These are phyloP conservation scores for Pteropus rufus DNA, from an alignment of 2,797 vertebrate species.

Conservation along the genomic window DNA sequence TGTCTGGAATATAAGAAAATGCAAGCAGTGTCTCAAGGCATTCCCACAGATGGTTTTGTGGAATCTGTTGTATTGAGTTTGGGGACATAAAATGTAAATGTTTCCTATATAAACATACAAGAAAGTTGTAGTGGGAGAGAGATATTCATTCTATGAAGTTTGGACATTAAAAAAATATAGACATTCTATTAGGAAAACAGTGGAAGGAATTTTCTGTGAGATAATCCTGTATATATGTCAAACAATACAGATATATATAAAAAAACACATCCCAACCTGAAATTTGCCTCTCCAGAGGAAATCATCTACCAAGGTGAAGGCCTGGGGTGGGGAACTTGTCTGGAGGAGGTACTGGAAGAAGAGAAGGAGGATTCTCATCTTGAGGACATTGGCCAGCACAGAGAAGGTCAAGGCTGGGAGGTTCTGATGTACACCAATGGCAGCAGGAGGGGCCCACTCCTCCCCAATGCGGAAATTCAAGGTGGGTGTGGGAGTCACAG, in stretches of 20 bases:
- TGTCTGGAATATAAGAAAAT: background rate
- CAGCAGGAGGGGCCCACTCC: slow-evolving; percentile 85
- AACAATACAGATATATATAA: background rate
- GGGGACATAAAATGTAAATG: background rate
- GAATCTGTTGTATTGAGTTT: background rate
- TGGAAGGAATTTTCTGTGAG: background rate
- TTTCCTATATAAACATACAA: background rate
- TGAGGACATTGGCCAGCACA: slow-evolving; percentile 88
- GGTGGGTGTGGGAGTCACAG: slow-evolving; percentile 82
- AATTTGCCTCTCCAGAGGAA: background rate
- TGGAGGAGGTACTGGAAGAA: slow-evolving; percentile 88
- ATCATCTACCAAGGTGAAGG: background rate
- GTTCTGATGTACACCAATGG: slow-evolving; percentile 71
- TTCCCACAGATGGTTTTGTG: background rate
- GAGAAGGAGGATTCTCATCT: slow-evolving; percentile 87
- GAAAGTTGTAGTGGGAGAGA: background rate
- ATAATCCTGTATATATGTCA: background rate
- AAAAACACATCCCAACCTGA: background rate
- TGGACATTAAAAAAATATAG: background rate
- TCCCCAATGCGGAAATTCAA: slow-evolving; percentile 91
- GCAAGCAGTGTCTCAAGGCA: background rate
- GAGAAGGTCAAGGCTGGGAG: slow-evolving; percentile 79
- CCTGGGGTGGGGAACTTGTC: too few relatives aligned
- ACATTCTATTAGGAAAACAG: background rate
- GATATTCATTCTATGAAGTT: background rate